phyloP scores from a whole-genome alignment of 2,113 vertebrate genomes.

The Pluvialis apricaria region DNA sequence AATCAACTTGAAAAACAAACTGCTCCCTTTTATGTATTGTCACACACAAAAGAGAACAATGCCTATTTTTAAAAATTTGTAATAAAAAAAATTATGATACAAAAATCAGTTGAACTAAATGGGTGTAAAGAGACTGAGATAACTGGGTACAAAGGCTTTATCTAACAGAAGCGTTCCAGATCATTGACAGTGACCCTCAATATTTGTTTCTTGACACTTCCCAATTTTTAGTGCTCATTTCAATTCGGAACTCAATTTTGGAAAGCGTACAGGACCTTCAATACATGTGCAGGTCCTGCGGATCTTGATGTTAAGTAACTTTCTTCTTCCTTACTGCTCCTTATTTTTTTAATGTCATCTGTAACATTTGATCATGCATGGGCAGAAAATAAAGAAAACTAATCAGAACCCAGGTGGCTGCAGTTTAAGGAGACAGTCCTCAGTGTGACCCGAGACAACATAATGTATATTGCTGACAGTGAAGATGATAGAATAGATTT shows the following conservation, averaged over 20 bases:
- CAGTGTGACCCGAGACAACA: neutral
- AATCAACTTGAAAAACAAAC: neutral
- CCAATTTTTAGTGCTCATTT: neutral
- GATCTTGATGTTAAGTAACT: neutral
- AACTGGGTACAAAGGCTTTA: neutral
- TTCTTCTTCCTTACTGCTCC: neutral
- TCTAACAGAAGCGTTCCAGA: neutral
- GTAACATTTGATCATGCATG: neutral
- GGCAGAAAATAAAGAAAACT: neutral
- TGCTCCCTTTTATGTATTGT: neutral
- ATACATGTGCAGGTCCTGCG: neutral
- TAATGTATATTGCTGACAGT: neutral
- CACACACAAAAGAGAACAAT: neutral
- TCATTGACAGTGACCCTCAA: neutral
- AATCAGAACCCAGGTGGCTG: neutral
- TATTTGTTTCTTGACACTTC: neutral
- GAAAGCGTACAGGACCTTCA: neutral
- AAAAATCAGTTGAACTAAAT: neutral
- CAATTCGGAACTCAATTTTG: neutral
- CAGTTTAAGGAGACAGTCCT: neutral
- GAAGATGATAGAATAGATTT: neutral
- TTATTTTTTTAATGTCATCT: neutral
- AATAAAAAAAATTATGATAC: neutral
- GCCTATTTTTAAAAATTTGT: neutral
- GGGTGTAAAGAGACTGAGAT: neutral